Percentiles rank a stretch among this genome's conserved stretches.
These are phyloP conservation scores for Parnassius mnemosyne DNA, from an alignment of 2,888 invertebrate species.

Conservation along the genomic window DNA sequence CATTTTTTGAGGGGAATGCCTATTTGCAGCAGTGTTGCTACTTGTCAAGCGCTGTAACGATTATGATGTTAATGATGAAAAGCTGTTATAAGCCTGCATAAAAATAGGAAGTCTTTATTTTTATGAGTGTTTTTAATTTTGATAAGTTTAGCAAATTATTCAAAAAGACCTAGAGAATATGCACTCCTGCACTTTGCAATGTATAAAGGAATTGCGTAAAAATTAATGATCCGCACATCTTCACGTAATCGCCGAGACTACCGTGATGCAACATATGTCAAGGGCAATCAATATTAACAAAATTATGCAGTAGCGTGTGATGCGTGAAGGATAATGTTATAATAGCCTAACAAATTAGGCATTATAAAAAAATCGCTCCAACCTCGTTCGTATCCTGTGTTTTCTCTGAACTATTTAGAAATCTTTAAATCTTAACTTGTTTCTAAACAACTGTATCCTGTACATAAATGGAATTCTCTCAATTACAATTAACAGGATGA, in stretches of 20 bases:
- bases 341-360: constrained; percentile 25
- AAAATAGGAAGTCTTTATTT: too few species aligned
- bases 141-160: too few species aligned
- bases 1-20: too few species aligned
- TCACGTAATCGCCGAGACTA: constrained; percentile 23
- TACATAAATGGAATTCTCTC: not conserved
- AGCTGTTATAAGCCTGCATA: too few species aligned
- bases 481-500: too few species aligned
- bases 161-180: too few species aligned
- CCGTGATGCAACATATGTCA: constrained; percentile 23
- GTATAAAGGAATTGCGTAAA: too few species aligned
- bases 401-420: constrained; percentile 34
- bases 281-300: constrained; percentile 25
- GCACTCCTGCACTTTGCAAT: too few species aligned
- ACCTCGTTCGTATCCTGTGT: constrained; percentile 39
- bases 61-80: too few species aligned
- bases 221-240: not conserved
- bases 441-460: not conserved
- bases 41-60: too few species aligned
- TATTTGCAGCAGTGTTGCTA: too few species aligned
- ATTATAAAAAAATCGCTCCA: constrained; percentile 31
- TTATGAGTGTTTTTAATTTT: too few species aligned
- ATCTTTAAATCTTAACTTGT: constrained; percentile 14
- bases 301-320: constrained; percentile 26
- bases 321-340: constrained; percentile 34